phyloP scores from a whole-genome alignment of 2,888 invertebrate genomes.

The Drosophila testacea region DNA sequence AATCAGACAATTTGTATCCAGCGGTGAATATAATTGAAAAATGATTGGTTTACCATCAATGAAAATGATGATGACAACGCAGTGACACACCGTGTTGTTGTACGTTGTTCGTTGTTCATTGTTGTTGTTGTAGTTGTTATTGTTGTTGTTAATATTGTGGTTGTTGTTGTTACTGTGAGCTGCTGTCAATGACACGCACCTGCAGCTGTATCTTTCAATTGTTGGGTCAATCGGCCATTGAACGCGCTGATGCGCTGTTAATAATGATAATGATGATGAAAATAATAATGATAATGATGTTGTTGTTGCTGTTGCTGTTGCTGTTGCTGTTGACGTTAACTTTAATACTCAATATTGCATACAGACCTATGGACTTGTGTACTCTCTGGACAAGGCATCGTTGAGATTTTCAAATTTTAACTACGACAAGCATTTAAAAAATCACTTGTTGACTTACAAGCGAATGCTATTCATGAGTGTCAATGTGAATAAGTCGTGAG shows the following conservation, averaged over 20 bases:
- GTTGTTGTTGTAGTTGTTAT: slow-evolving; percentile 17
- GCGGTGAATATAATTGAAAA: slow-evolving; percentile 79
- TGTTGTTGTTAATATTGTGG: slow-evolving; percentile 28
- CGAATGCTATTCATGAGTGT: slow-evolving; percentile 11
- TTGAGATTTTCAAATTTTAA: slow-evolving; percentile 6
- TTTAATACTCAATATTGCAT: background rate
- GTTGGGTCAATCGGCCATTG: slow-evolving; percentile 77
- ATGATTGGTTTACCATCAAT: slow-evolving; percentile 80
- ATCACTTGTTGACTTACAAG: slow-evolving; percentile 18
- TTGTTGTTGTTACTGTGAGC: slow-evolving; percentile 44
- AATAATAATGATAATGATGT: background rate
- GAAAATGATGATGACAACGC: slow-evolving; percentile 76
- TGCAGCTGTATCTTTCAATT: slow-evolving; percentile 68
- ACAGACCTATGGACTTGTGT: slow-evolving; percentile 6
- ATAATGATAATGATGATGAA: slow-evolving; percentile 8
- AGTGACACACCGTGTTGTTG: slow-evolving; percentile 51
- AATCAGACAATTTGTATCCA: slow-evolving; percentile 81
- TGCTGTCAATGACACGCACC: slow-evolving; percentile 75
- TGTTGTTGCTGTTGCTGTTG: background rate
- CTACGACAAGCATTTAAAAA: slow-evolving; percentile 5
- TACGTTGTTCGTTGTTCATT: slow-evolving; percentile 5
- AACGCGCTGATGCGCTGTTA: slow-evolving; percentile 19
- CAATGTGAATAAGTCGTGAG: slow-evolving; percentile 1
- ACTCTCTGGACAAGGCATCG: slow-evolving; percentile 7
- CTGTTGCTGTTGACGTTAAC: slow-evolving; percentile 3